Percentiles rank a stretch among this genome's conserved stretches.
phyloP scores from a whole-genome alignment of 2,113 vertebrate genomes.

The Lagopus leucura region DNA sequence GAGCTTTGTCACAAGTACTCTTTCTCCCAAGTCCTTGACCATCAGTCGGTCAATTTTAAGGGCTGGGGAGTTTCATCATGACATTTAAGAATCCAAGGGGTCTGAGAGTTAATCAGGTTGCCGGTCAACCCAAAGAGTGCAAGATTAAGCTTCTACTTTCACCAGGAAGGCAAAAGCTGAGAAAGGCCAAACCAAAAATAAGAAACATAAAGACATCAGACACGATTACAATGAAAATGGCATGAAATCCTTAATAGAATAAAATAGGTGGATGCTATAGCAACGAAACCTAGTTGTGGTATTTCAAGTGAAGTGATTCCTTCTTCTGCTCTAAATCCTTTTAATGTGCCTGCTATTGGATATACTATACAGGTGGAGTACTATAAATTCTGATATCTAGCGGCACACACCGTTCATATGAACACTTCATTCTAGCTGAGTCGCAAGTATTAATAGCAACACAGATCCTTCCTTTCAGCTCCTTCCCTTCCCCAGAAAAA shows the following conservation, averaged over 20 bases:
- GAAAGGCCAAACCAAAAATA: background rate
- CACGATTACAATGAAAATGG: background rate
- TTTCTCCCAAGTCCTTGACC: background rate
- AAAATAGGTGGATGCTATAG: constrained; percentile 38
- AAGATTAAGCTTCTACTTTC: background rate
- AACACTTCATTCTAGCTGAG: constrained; percentile 60
- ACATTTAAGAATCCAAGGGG: background rate
- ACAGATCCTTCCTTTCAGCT: constrained; percentile 35
- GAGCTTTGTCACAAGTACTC: background rate
- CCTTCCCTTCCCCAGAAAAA: background rate
- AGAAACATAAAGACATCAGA: constrained; percentile 16
- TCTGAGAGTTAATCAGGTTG: background rate
- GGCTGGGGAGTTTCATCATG: background rate
- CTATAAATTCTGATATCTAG: constrained; percentile 65
- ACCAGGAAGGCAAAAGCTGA: background rate
- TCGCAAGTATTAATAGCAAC: constrained; percentile 58
- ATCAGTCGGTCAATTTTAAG: background rate
- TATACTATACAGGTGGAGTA: constrained; percentile 53
- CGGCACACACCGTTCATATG: constrained; percentile 31
- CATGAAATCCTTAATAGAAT: constrained; percentile 54
- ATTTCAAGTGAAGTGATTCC: constrained; percentile 58
- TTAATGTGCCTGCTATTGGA: constrained; percentile 62
- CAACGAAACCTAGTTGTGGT: constrained; percentile 5
- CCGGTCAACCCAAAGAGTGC: background rate
- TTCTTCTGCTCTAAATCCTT: constrained; percentile 61